Evolutionary conservation across 2,113 vertebrate genomes (phyloP), one percentile per base, ranked within the genome.

Genomic region (Ammospiza caudacuta): DNA sequence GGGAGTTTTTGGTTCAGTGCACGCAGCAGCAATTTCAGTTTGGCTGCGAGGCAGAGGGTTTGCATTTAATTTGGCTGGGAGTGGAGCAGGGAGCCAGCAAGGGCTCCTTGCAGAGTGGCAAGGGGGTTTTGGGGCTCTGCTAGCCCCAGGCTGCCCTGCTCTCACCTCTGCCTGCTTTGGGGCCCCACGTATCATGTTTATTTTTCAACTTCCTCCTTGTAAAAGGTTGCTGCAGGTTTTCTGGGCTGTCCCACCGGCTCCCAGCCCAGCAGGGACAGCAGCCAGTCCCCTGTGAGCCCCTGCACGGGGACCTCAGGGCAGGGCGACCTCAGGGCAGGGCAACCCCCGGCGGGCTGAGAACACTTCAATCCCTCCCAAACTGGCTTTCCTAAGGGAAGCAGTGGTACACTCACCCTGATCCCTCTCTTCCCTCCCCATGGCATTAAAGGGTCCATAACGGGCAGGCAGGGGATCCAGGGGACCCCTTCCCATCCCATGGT

Each of bases 21-120:
- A 44, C 0, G 0, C 33, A 27, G 54, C 28, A 22, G 54, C 0
- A 12, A 10, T 64, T 46, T 31, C 0, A 0, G 29, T 22, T 55
- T 9, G 12, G 75, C 49, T 29, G n/a, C 15, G 33, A 5, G 52
- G 37, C 43, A 73, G 31, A 62, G 55, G 7, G 41, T 62, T 58
- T 22, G 44, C 25, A 4, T 37, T 70, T 29, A 5, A 11, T 57
- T 47, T 15, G 70, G 31, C n/a, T 31, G 49, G 41, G 55, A 76
- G 23, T 1, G 7, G 33, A 57, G 79, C 54, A 31, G 41, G 52
- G 54, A 44, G 41, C 9, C 4, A 29, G 33, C 1, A 17, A 44
- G 33, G 25, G 66, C 21, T 62, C 51, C 44, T 24, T 37, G 11
- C 22, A 29, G 28, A 55, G 54, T 41, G 8, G 15, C 12, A 9